phyloP scores from a whole-genome alignment of 2,113 vertebrate species.

The Rhabdornis inornatus region DNA sequence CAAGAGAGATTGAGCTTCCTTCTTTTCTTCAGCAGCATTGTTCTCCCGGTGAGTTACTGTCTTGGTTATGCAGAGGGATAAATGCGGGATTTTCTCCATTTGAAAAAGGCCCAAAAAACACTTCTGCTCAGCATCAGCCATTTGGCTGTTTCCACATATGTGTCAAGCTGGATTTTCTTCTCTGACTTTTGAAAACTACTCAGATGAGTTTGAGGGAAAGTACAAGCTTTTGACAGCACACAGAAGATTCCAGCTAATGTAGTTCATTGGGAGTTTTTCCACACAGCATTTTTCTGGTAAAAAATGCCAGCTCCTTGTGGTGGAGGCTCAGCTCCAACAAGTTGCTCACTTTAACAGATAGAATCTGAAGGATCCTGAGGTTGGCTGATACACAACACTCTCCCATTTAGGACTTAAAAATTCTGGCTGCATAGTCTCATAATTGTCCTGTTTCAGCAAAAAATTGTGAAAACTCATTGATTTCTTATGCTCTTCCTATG shows the following conservation, averaged over 20 bases:
- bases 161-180: not conserved
- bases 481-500: not conserved
- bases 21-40: not conserved
- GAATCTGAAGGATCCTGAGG: not conserved
- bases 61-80: not conserved
- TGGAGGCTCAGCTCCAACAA: not conserved
- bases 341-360: not conserved
- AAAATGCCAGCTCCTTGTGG: not conserved
- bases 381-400: accelerated
- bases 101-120: not conserved
- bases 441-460: not conserved
- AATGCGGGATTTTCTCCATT: not conserved
- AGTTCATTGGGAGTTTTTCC: not conserved
- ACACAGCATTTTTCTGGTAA: not conserved
- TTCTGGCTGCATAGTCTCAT: not conserved
- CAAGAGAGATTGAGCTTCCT: not conserved
- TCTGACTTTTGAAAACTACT: not conserved
- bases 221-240: not conserved
- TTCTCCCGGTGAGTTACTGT: not conserved
- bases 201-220: not conserved
- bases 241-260: not conserved
- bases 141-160: not conserved
- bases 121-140: not conserved
- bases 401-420: not conserved
- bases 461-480: not conserved